phyloP scores from a whole-genome alignment of 2,797 vertebrate genomes.

The Yasuhikotakia modesta region DNA sequence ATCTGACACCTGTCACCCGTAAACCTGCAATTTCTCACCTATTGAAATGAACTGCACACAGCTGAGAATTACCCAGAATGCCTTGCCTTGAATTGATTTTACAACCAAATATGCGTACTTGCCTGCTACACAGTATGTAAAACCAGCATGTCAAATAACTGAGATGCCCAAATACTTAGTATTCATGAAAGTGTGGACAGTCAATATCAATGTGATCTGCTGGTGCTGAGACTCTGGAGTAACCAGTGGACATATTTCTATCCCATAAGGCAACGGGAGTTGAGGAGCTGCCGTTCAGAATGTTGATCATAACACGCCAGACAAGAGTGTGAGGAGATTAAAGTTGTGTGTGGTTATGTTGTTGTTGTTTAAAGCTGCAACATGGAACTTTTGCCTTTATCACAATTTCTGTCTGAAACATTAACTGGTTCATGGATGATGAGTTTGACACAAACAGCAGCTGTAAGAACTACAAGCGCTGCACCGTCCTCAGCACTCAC shows the following conservation, averaged over 20 bases:
- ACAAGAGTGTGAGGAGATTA: not conserved
- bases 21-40: constrained; percentile 37
- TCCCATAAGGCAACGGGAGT: no score
- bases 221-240: no score
- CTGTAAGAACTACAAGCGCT: no score
- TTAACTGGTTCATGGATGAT: no score
- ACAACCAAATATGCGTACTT: not conserved
- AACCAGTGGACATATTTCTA: no score
- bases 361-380: no score
- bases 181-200: not conserved
- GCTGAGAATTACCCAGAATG: constrained; percentile 6
- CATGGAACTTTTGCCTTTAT: no score
- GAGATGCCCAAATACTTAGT: not conserved
- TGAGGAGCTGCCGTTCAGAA: not conserved
- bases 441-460: no score
- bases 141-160: not conserved
- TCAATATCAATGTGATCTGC: not conserved
- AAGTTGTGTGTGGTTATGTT: no score
- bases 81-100: not conserved
- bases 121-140: not conserved
- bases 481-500: no score
- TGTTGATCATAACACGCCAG: not conserved
- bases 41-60: not conserved
- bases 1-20: constrained; percentile 56
- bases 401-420: no score